Evolutionary conservation across 1,140 invertebrate genomes (phyloP), one percentile per base, ranked within the genome.

Genomic region (Scaptomyza montana): DNA sequence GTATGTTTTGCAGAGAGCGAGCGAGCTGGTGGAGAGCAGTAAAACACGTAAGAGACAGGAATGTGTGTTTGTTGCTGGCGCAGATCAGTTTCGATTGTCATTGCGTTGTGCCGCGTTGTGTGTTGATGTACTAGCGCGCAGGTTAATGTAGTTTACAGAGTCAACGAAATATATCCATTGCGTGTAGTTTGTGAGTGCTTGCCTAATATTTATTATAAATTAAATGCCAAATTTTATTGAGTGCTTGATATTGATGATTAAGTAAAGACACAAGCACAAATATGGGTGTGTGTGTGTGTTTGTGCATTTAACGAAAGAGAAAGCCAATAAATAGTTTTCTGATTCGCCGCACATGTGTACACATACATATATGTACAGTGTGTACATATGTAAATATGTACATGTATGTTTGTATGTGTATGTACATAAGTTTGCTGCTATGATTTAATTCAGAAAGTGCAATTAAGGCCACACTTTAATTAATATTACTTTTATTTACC

Each of bases 261-360:
- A 41, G 5, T 19, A 59, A 59, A 33, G 28, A 19, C 21, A 36
- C 16, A 16, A 28, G 53, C 53, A n/a, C 63, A 61, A 60, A 61
- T 39, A 30, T 59, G 9, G 10, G 12, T 25, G 43, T 66, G 46
- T 59, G 47, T 21, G 12, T n/a, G 9, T 47, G 16, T 13, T 51
- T 51, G 49, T 19, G 16, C 28, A 54, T 16, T 33, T 39, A 59
- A 41, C 9, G 36, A 64, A 73, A 74, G 70, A 74, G 74, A 77
- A 74, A 77, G 74, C 60, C 59, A 74, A 69, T 60, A 55, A 55
- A 60, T 55, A 30, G 36, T 59, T 72, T 46, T 67, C 49, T 39
- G 49, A 54, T 36, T 64, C 46, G 68, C 54, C 19, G 55, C 55
- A 51, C 21, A 57, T 57, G 50, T 55, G 53, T 57, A 33, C 33